These are phyloP conservation scores for Saccostrea glomerata DNA, from an alignment of 1,140 invertebrate genomes.

Conservation along the genomic window DNA sequence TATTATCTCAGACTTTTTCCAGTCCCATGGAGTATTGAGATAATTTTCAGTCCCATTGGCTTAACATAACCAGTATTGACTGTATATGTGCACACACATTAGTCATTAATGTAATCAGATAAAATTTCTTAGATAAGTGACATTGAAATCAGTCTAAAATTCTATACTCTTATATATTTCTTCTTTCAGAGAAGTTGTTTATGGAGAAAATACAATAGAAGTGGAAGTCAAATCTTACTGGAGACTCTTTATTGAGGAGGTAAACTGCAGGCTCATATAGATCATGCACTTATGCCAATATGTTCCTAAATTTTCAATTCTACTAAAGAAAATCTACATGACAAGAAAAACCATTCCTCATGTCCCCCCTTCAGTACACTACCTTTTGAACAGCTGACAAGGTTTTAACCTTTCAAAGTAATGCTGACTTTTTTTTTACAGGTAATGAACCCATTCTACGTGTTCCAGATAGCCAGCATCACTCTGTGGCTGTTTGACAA, in stretches of 20 bases:
- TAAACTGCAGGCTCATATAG: constrained; percentile 50
- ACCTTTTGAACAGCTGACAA: not conserved
- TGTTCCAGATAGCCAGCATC: constrained; percentile 83
- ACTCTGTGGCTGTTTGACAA: constrained; percentile 82
- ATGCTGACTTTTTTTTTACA: constrained; percentile 65
- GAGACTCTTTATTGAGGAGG: constrained; percentile 77
- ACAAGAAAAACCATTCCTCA: too few relatives aligned
- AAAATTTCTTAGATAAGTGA: too few relatives aligned
- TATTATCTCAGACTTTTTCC: too few relatives aligned
- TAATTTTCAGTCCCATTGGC: too few relatives aligned
- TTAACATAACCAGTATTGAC: too few relatives aligned
- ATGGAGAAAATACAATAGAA: constrained; percentile 81
- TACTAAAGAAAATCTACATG: too few relatives aligned
- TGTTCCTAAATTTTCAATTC: too few relatives aligned
- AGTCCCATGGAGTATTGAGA: too few relatives aligned
- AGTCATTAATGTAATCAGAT: too few relatives aligned
- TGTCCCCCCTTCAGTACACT: not conserved
- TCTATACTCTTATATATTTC: not conserved
- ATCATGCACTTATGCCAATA: too few relatives aligned
- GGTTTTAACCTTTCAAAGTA: not conserved
- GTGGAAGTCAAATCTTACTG: constrained; percentile 81
- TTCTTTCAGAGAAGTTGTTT: constrained; percentile 78
- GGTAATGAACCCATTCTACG: constrained; percentile 94
- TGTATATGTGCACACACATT: too few relatives aligned
- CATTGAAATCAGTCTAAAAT: too few relatives aligned